A percentile compares a stretch with the other conserved stretches of the same genome.
Evolutionary conservation across 1,140 invertebrate species (phyloP).

Genomic region (Drosophila orena): DNA sequence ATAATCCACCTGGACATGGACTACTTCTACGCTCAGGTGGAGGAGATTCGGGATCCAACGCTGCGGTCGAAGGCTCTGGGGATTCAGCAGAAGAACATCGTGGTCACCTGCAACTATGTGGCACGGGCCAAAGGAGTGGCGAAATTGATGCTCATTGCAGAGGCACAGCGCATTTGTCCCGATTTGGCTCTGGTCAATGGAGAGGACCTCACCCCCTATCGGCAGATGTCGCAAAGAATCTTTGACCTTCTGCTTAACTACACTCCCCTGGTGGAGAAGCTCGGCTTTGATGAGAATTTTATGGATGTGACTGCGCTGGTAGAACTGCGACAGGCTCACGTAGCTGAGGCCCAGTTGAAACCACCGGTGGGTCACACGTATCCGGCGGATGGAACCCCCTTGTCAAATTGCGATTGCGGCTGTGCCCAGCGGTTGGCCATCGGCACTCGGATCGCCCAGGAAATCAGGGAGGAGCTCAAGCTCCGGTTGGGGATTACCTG

Average conservation of each 20-base stretch:
- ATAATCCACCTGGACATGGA: constrained; percentile 92
- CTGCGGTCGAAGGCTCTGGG: constrained; percentile 89
- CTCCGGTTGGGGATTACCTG: constrained; percentile 90
- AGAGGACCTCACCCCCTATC: constrained; percentile 91
- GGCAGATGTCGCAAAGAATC: constrained; percentile 89
- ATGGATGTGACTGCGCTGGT: constrained; percentile 90
- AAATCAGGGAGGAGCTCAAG: constrained; percentile 89
- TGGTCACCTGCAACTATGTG: constrained; percentile 92
- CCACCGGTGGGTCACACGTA: constrained; percentile 87
- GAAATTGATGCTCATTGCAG: constrained; percentile 90
- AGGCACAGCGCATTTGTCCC: constrained; percentile 89
- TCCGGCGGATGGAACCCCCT: constrained; percentile 83
- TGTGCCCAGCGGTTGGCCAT: constrained; percentile 88
- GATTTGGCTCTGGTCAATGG: constrained; percentile 89
- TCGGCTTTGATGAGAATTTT: constrained; percentile 93
- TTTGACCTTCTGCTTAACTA: constrained; percentile 88
- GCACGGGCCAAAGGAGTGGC: constrained; percentile 89
- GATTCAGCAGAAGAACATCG: constrained; percentile 91
- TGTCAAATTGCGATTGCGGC: constrained; percentile 89
- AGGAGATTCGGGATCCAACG: constrained; percentile 89
- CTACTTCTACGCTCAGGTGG: constrained; percentile 94
- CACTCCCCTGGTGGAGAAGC: constrained; percentile 89
- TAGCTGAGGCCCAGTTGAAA: constrained; percentile 65
- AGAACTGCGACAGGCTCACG: constrained; percentile 84
- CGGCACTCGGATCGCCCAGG: constrained; percentile 89